Evolutionary conservation across 2,797 vertebrate species (phyloP).

Genomic region (Fringilla coelebs): DNA sequence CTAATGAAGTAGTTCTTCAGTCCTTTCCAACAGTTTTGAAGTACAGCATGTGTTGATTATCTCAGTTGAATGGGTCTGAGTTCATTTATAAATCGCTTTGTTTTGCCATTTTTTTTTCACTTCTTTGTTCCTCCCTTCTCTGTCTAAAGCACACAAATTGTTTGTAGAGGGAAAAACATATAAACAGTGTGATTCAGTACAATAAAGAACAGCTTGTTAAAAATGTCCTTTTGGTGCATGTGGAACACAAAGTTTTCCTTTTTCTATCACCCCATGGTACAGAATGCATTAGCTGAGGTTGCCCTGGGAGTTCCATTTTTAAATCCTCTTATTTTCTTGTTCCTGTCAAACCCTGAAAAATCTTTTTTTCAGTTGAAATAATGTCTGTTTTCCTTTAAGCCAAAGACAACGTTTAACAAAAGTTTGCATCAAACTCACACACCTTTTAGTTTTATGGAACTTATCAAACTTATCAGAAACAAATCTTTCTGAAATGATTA

Average conservation of each 20-base stretch:
- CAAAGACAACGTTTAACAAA: not conserved
- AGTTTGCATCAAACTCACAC: not conserved
- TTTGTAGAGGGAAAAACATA: not conserved
- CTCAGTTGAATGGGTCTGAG: constrained; percentile 36
- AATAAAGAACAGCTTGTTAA: constrained; percentile 49
- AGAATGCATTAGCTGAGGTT: constrained; percentile 28
- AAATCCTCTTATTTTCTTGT: not conserved
- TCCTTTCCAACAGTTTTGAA: constrained; percentile 36
- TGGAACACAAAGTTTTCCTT: not conserved
- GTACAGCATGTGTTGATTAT: constrained; percentile 57
- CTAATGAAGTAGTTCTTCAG: constrained; percentile 19
- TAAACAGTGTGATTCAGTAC: constrained; percentile 24
- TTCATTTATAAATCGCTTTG: constrained; percentile 53
- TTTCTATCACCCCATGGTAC: not conserved
- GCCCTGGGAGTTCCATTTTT: not conserved
- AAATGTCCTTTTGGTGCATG: constrained; percentile 20
- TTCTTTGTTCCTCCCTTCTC: constrained; percentile 42
- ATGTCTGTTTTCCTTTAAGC: not conserved
- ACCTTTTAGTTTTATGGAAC: not conserved
- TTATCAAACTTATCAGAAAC: not conserved
- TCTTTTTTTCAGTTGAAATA: not conserved
- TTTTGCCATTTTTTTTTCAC: constrained; percentile 1
- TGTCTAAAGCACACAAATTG: constrained; percentile 20
- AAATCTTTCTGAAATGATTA: not conserved
- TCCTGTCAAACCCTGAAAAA: not conserved